These are phyloP conservation scores for Pterophyllum scalare DNA, from an alignment of 2,113 vertebrate genomes.

Conservation along the genomic window DNA sequence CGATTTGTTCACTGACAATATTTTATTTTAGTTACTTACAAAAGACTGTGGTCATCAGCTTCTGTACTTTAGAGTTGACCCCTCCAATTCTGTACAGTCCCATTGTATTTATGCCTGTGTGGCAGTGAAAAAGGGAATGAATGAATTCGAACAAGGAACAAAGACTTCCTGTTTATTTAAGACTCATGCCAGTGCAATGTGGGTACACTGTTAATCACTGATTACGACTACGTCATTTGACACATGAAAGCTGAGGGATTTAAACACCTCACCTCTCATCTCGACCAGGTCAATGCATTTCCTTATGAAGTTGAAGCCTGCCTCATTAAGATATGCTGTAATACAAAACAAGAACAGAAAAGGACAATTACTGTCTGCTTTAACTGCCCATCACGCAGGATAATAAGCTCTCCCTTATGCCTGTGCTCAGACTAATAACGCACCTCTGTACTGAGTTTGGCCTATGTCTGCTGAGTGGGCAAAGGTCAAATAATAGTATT, in stretches of 20 bases:
- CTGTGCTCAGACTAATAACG: slow-evolving; percentile 54
- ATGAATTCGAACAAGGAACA: not conserved
- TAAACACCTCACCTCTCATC: slow-evolving; percentile 82
- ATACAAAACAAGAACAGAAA: slow-evolving; percentile 46
- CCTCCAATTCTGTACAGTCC: slow-evolving; percentile 98
- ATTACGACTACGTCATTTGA: not conserved
- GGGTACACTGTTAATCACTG: slow-evolving; percentile 7
- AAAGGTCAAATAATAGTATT: slow-evolving; percentile 60
- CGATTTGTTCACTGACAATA: not conserved
- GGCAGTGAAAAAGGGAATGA: not conserved
- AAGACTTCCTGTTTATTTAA: not conserved
- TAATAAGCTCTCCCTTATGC: slow-evolving; percentile 52
- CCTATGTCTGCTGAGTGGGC: slow-evolving; percentile 58
- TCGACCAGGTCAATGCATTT: slow-evolving; percentile 95
- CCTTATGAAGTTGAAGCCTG: slow-evolving; percentile 96
- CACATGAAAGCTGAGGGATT: slow-evolving; percentile 25
- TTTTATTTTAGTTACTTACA: slow-evolving; percentile 81
- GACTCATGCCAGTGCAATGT: not conserved
- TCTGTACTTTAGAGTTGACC: slow-evolving; percentile 98
- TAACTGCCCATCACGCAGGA: slow-evolving; percentile 41
- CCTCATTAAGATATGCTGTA: slow-evolving; percentile 94
- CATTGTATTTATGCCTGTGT: slow-evolving; percentile 90
- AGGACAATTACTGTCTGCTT: slow-evolving; percentile 44
- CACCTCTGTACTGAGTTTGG: slow-evolving; percentile 26
- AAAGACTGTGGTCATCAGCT: slow-evolving; percentile 95